Evolutionary conservation across 2,888 invertebrate species (phyloP).

Genomic region (Phengaris arion): DNA sequence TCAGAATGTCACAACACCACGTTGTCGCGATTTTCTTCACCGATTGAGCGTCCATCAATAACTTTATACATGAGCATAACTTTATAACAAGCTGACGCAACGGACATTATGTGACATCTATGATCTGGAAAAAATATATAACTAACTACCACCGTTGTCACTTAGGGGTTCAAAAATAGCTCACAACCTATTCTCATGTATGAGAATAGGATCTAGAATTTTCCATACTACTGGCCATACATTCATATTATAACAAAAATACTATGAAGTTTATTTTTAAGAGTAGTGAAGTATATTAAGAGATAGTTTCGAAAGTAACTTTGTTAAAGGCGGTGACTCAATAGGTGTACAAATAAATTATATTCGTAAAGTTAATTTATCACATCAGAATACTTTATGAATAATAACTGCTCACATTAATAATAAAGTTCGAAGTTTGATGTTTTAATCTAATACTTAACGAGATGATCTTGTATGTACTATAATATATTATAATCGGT

Average conservation of each 20-base stretch:
- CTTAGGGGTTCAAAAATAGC: too few relatives aligned
- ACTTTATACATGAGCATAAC: neutral
- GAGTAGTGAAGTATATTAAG: neutral
- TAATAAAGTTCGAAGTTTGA: slow-evolving; percentile 12
- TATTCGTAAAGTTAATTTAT: slow-evolving; percentile 3
- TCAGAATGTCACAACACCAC: neutral
- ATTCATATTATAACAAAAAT: neutral
- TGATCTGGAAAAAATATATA: too few relatives aligned
- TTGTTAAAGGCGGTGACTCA: neutral
- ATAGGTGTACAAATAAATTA: neutral
- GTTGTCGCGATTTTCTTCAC: neutral
- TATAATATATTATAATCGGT: too few relatives aligned
- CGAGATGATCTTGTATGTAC: too few relatives aligned
- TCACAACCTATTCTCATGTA: too few relatives aligned
- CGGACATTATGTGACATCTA: too few relatives aligned
- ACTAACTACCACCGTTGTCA: too few relatives aligned
- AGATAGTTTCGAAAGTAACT: neutral
- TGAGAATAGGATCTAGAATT: too few relatives aligned
- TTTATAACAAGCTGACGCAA: too few relatives aligned
- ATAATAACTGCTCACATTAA: slow-evolving; percentile 22
- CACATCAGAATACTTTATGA: slow-evolving; percentile 1
- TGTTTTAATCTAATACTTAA: neutral
- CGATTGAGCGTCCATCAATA: neutral
- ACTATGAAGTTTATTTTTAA: neutral
- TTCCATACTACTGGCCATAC: neutral